Conservation (phyloP, 2,888 invertebrate species). For the Chrysolina haemoptera region DNA sequence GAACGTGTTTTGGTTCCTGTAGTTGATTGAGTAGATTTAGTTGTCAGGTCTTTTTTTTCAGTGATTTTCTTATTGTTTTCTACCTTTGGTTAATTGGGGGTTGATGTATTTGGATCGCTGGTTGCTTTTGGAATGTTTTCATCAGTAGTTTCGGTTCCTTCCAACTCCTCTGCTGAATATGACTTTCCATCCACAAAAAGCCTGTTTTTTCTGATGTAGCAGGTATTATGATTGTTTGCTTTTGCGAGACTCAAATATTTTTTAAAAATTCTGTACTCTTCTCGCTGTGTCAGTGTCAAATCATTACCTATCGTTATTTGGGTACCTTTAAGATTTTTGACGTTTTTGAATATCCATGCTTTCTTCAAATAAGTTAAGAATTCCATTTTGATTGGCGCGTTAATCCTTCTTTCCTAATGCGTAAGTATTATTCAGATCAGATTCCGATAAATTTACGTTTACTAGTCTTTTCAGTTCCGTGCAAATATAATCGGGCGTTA, state of each 20-base stretch:
- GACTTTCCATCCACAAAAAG: constrained; percentile 13
- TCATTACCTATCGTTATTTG: too few relatives aligned
- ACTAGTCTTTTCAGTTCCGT: background rate
- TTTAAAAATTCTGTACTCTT: too few relatives aligned
- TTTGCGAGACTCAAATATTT: too few relatives aligned
- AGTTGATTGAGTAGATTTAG: constrained; percentile 2
- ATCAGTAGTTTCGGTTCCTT: background rate
- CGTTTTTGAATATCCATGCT: background rate
- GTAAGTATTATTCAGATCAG: too few relatives aligned
- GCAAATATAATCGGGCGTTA: background rate
- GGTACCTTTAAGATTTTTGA: background rate
- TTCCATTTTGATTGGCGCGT: too few relatives aligned
- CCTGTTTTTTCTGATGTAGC: background rate
- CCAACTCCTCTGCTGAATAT: constrained; percentile 11
- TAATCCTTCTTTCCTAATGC: too few relatives aligned
- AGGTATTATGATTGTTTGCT: background rate
- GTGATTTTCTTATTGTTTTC: background rate
- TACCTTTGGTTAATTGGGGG: background rate
- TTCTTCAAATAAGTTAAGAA: background rate
- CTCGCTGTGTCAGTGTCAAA: too few relatives aligned
- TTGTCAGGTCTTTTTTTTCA: constrained; percentile 1
- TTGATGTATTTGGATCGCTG: constrained; percentile 7
- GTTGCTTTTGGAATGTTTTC: background rate
- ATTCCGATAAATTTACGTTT: background rate
- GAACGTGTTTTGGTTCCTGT: background rate